These are phyloP conservation scores for Gambusia affinis DNA, from an alignment of 2,113 vertebrate genomes.

Conservation along the genomic window DNA sequence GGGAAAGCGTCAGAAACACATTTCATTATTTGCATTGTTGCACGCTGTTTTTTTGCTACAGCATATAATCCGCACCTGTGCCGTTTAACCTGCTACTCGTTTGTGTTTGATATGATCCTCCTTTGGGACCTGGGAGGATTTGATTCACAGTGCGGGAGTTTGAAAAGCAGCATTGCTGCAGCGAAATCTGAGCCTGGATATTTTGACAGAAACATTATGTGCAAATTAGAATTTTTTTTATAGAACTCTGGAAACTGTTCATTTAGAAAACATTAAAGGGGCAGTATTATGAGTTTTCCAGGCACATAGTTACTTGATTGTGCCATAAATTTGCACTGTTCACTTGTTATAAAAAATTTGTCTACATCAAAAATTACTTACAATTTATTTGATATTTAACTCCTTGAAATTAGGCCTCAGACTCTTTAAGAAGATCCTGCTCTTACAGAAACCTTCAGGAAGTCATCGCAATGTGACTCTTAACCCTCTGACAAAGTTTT, in stretches of 20 bases:
- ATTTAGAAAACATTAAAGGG: neutral
- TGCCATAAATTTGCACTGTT: no score
- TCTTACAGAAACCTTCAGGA: no score
- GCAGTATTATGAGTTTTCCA: no score
- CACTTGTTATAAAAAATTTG: no score
- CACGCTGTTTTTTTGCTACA: neutral
- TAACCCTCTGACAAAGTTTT: no score
- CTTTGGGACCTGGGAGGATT: conserved; percentile 28
- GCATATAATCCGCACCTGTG: neutral
- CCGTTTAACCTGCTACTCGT: conserved; percentile 7
- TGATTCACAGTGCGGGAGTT: conserved; percentile 13
- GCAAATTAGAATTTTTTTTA: neutral
- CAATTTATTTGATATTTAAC: no score
- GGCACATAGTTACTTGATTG: no score
- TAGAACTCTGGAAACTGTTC: neutral
- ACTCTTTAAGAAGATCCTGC: no score
- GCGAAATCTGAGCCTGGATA: conserved; percentile 3
- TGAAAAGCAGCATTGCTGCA: conserved; percentile 16
- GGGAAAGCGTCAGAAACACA: conserved; percentile 11
- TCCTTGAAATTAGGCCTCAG: no score
- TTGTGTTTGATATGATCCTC: conserved; percentile 21
- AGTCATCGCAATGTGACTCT: no score
- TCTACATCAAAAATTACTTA: no score
- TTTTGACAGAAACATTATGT: neutral
- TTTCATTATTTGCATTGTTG: neutral